These are phyloP conservation scores for Antechinus stuartii DNA, from an alignment of 2,113 vertebrate genomes.

Conservation along the genomic window DNA sequence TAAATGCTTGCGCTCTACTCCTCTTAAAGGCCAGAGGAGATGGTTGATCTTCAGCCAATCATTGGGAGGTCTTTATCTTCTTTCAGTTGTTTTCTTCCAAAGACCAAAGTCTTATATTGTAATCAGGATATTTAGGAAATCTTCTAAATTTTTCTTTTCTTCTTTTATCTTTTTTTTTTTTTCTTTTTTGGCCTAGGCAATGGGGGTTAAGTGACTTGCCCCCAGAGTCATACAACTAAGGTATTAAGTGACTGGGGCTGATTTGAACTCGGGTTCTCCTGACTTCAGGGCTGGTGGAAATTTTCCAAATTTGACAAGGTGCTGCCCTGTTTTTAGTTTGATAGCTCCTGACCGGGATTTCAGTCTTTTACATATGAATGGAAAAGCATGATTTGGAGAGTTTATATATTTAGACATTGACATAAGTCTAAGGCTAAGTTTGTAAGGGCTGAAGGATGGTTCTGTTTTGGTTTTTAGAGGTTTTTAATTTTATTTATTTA, in stretches of 20 bases:
- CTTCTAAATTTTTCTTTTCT: neutral
- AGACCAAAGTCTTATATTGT: neutral
- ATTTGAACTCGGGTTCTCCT: too few species aligned
- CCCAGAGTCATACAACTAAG: too few species aligned
- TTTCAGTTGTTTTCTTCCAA: neutral
- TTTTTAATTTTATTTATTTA: too few species aligned
- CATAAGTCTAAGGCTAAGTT: neutral
- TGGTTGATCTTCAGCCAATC: neutral
- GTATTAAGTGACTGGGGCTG: too few species aligned
- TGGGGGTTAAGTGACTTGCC: too few species aligned
- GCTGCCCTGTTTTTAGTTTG: neutral
- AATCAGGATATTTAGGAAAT: neutral
- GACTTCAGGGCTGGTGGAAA: too few species aligned
- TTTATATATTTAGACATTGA: neutral
- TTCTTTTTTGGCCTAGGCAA: too few species aligned
- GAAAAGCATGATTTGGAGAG: constrained; percentile 23
- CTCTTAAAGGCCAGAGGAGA: neutral
- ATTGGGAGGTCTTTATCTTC: too few species aligned
- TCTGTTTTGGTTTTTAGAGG: constrained; percentile 32
- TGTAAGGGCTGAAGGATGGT: neutral
- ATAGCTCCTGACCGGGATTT: neutral
- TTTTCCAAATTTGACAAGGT: neutral
- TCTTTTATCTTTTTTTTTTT: too few species aligned
- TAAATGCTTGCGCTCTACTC: neutral
- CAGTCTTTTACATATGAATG: constrained; percentile 9